phyloP scores from a whole-genome alignment of 2,113 vertebrate species.

The Aegithalos caudatus region DNA sequence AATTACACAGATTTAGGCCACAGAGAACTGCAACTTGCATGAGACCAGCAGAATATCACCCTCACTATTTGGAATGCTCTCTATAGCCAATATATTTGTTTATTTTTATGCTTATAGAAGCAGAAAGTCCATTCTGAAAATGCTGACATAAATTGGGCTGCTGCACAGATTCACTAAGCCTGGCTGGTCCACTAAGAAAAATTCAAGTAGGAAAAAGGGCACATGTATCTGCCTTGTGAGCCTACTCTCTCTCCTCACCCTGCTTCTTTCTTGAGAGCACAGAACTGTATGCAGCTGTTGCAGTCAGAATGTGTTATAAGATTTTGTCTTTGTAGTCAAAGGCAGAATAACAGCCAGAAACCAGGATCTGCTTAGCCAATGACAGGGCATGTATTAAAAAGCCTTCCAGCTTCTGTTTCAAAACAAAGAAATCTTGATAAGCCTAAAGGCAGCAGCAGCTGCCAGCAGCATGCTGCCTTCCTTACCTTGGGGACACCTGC shows the following conservation, averaged over 20 bases:
- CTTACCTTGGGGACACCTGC: constrained; percentile 52
- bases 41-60: neutral
- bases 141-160: neutral
- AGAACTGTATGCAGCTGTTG: neutral
- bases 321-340: neutral
- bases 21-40: neutral
- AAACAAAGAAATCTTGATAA: constrained; percentile 51
- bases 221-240: neutral
- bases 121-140: neutral
- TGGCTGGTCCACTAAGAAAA: neutral
- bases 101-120: neutral
- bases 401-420: constrained; percentile 16
- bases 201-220: neutral
- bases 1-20: neutral
- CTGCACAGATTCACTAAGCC: neutral
- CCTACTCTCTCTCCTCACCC: neutral
- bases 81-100: neutral
- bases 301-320: neutral
- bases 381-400: neutral
- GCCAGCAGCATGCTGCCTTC: neutral
- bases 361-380: neutral
- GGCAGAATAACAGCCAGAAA: neutral
- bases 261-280: neutral
- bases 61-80: neutral
- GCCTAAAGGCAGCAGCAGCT: constrained; percentile 14